Evolutionary conservation across 2,797 vertebrate genomes (phyloP).

Genomic region (Sparus aurata): DNA sequence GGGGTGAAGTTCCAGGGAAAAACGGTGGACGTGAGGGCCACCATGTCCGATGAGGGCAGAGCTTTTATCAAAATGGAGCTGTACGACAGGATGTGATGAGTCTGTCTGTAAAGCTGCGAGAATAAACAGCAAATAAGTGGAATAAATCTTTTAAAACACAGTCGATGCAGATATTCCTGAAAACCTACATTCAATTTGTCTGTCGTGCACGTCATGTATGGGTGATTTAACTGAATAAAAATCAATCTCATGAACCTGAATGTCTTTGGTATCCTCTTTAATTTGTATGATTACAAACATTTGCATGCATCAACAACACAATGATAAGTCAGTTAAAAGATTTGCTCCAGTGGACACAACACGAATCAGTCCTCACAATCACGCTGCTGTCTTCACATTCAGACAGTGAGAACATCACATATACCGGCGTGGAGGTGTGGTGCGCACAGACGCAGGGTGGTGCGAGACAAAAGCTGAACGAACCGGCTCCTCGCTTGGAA

Average conservation of each 20-base stretch:
- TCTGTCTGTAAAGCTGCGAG: background rate
- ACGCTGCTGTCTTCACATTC: background rate
- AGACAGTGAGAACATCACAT: background rate
- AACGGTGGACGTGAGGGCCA: conserved; percentile 64
- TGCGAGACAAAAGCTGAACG: background rate
- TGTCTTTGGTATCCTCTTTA: background rate
- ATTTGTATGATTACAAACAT: background rate
- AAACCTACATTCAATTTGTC: background rate
- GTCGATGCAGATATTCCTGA: background rate
- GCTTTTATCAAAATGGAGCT: conserved; percentile 78
- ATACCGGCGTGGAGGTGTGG: conserved; percentile 1
- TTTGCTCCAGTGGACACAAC: background rate
- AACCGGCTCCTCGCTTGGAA: background rate
- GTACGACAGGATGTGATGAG: conserved; percentile 63
- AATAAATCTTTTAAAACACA: background rate
- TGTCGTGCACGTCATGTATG: background rate
- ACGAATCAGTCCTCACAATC: background rate
- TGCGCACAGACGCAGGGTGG: background rate
- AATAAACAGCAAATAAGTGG: conserved; percentile 1
- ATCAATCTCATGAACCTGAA: background rate
- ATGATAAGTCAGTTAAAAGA: background rate
- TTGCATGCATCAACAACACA: background rate
- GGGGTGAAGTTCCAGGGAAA: conserved; percentile 43
- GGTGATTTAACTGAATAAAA: conserved; percentile 60
- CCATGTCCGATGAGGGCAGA: conserved; percentile 74